phyloP scores from a whole-genome alignment of 2,113 vertebrate genomes.

The Bubo bubo region DNA sequence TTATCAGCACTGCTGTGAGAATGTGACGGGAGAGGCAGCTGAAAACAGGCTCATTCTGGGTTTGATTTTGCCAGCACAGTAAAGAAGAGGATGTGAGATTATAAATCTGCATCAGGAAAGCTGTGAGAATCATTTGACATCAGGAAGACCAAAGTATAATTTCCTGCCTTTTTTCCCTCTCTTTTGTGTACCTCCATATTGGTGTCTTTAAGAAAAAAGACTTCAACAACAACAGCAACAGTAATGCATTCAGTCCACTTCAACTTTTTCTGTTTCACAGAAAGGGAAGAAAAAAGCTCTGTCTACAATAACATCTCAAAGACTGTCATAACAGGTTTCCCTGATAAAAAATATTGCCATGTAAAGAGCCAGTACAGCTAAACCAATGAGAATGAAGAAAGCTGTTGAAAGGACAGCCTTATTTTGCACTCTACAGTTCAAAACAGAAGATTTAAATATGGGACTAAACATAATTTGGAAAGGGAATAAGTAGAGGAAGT shows the following conservation, averaged over 20 bases:
- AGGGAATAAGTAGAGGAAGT: neutral
- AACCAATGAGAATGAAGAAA: neutral
- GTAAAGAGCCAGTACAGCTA: neutral
- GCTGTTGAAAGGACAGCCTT: neutral
- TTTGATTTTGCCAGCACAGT: neutral
- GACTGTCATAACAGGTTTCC: neutral
- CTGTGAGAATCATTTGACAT: neutral
- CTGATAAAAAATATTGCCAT: neutral
- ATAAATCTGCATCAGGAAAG: neutral
- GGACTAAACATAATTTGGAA: neutral
- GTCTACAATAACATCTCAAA: neutral
- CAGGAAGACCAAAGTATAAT: neutral
- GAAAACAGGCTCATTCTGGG: neutral
- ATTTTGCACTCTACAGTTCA: neutral
- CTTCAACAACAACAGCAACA: neutral
- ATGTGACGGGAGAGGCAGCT: neutral
- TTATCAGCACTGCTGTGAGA: neutral
- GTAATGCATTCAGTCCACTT: neutral
- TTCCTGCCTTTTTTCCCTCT: neutral
- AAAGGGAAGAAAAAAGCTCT: neutral
- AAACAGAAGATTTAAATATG: neutral
- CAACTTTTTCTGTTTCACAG: neutral
- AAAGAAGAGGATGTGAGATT: neutral
- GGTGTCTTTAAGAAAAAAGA: neutral
- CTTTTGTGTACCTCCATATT: neutral